Evolutionary conservation across 1,140 invertebrate genomes (phyloP).

Genomic region (Drosophila bipectinata): DNA sequence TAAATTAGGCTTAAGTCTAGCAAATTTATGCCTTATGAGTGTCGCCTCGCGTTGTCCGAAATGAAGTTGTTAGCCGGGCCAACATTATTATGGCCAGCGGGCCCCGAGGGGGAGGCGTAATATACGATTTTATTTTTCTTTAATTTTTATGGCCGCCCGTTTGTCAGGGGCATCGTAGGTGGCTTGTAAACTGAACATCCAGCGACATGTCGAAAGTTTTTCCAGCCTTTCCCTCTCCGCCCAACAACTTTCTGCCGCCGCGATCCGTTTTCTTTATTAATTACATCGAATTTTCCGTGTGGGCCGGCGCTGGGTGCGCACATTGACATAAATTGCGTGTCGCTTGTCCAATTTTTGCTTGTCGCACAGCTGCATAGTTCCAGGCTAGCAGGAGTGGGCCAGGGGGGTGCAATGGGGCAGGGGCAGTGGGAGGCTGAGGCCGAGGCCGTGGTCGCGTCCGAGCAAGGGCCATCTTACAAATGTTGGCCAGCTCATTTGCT

Average conservation of each 20-base stretch:
- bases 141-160: conserved; percentile 74
- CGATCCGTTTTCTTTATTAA: conserved; percentile 67
- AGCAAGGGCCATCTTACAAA: conserved; percentile 67
- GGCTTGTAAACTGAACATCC: conserved; percentile 72
- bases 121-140: conserved; percentile 82
- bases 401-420: background rate
- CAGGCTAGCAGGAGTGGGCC: background rate
- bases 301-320: conserved; percentile 73
- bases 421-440: background rate
- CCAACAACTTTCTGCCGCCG: conserved; percentile 18
- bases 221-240: conserved; percentile 2
- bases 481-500: conserved; percentile 82
- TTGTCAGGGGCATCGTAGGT: conserved; percentile 77
- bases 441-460: background rate
- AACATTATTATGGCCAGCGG: conserved; percentile 65
- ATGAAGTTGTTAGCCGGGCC: conserved; percentile 83
- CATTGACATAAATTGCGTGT: conserved; percentile 82
- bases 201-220: conserved; percentile 66
- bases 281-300: conserved; percentile 80
- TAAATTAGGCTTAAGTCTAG: conserved; percentile 84
- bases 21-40: conserved; percentile 83
- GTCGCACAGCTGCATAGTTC: conserved; percentile 79
- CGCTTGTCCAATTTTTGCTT: conserved; percentile 82
- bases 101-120: conserved; percentile 32
- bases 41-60: conserved; percentile 62